These are phyloP conservation scores for Craniophora ligustri DNA, from an alignment of 2,888 invertebrate species.

Conservation along the genomic window DNA sequence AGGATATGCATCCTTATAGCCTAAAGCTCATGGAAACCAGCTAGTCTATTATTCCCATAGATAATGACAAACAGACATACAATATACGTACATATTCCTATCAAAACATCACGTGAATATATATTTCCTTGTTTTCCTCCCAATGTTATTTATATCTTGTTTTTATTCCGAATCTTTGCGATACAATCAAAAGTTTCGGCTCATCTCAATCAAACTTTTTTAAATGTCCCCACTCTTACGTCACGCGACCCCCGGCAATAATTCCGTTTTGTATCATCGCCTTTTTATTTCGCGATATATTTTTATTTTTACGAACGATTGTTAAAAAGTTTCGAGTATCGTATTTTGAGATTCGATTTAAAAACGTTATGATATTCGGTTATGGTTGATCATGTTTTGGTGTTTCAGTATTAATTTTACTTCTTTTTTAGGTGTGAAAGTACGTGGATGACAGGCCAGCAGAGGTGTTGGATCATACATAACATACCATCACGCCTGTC, in stretches of 20 bases:
- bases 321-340: conserved; percentile 63
- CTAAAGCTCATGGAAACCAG: no score
- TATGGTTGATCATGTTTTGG: background rate
- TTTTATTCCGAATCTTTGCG: conserved; percentile 76
- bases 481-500: no score
- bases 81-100: conserved; percentile 13
- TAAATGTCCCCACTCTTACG: conserved; percentile 75
- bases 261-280: conserved; percentile 76
- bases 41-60: no score
- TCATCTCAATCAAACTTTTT: conserved; percentile 86
- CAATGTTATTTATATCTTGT: conserved; percentile 72
- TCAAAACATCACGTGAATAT: conserved; percentile 34
- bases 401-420: no score
- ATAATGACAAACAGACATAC: conserved; percentile 19
- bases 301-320: conserved; percentile 67
- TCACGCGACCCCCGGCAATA: conserved; percentile 65
- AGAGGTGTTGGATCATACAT: no score
- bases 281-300: conserved; percentile 76
- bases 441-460: no score
- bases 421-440: no score
- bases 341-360: conserved; percentile 43
- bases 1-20: no score
- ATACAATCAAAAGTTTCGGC: conserved; percentile 83
- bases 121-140: conserved; percentile 54
- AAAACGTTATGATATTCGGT: conserved; percentile 25